Percentiles rank a stretch among this genome's conserved stretches.
Evolutionary conservation across 2,888 invertebrate species (phyloP).

Genomic region (Kryphioiulus occultus): DNA sequence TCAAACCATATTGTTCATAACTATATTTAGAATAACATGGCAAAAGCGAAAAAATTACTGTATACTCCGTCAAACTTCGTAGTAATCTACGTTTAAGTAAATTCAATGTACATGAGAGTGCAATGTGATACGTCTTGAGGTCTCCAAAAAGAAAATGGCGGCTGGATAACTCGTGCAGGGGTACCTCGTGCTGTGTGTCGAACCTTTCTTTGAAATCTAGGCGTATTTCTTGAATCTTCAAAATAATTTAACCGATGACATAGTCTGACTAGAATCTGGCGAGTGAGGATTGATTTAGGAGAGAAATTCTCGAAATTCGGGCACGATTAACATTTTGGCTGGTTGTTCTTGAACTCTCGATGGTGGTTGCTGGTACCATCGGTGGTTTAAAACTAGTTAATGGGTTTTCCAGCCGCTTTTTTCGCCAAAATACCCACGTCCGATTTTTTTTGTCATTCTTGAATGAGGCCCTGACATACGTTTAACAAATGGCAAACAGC

Average conservation of each 20-base stretch:
- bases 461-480: conserved; percentile 33
- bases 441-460: background rate
- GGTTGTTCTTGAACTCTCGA: conserved; percentile 3
- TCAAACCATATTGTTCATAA: too few species aligned
- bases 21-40: too few species aligned
- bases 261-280: background rate
- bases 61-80: too few species aligned
- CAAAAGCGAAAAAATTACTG: too few species aligned
- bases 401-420: conserved; percentile 42
- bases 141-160: too few species aligned
- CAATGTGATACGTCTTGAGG: too few species aligned
- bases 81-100: too few species aligned
- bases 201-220: background rate
- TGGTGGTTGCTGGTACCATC: background rate
- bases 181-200: background rate
- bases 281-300: conserved; percentile 10
- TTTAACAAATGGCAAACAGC: conserved; percentile 45
- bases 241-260: background rate
- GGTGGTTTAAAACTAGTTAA: conserved; percentile 44
- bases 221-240: background rate
- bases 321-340: background rate
- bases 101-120: too few species aligned
- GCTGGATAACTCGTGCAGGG: too few species aligned
- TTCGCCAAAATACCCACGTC: background rate
- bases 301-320: background rate